These are phyloP conservation scores for Cyprinodon variegatus DNA, from an alignment of 2,113 vertebrate genomes.

Conservation along the genomic window DNA sequence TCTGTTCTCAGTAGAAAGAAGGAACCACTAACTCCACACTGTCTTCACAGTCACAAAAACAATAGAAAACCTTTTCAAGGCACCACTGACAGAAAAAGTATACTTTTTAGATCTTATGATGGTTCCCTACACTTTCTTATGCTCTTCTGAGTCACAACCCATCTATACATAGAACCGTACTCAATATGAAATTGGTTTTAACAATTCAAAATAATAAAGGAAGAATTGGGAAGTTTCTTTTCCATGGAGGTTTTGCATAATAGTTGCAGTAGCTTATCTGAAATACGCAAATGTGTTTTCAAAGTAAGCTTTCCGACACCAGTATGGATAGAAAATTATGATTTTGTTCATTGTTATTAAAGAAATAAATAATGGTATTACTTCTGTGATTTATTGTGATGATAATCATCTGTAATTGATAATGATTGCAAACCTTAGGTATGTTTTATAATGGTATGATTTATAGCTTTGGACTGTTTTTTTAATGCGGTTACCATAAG, in stretches of 20 bases:
- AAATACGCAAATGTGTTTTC: neutral
- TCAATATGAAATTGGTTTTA: neutral
- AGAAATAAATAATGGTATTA: too few relatives aligned
- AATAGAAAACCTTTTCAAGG: neutral
- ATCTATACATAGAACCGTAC: neutral
- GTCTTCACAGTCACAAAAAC: neutral
- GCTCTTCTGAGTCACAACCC: neutral
- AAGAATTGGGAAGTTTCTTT: neutral
- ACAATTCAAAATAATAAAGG: neutral
- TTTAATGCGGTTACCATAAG: too few relatives aligned
- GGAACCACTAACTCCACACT: neutral
- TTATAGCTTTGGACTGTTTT: too few relatives aligned
- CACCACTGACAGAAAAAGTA: neutral
- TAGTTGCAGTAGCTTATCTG: neutral
- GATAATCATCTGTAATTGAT: too few relatives aligned
- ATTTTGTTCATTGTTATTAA: too few relatives aligned
- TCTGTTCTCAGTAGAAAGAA: neutral
- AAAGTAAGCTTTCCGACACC: neutral
- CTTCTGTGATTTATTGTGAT: too few relatives aligned
- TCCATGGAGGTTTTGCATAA: neutral
- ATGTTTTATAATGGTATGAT: too few relatives aligned
- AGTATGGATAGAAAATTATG: too few relatives aligned
- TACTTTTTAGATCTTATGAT: too few relatives aligned
- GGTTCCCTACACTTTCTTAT: too few relatives aligned
- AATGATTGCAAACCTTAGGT: too few relatives aligned